A percentile compares a stretch with the other conserved stretches of the same genome.
Conservation (phyloP, 2,797 vertebrate species). For the Coregonus suidteri region DNA sequence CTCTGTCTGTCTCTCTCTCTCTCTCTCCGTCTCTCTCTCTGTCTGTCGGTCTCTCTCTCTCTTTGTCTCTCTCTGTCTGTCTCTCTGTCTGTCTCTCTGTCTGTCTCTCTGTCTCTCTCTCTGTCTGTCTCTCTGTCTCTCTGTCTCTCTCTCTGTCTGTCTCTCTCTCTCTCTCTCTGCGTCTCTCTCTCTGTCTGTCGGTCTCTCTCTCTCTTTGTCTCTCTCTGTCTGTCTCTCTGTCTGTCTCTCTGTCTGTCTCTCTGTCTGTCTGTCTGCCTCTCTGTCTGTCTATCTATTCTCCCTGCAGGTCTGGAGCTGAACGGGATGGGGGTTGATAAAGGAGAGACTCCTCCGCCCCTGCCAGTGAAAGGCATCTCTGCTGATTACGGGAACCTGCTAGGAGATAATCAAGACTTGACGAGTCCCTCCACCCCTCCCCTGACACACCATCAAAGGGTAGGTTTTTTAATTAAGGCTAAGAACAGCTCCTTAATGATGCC, state of each 20-base stretch:
- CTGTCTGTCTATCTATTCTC: slow-evolving; percentile 14
- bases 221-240: slow-evolving; percentile 70
- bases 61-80: too few relatives aligned
- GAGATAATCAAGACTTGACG: slow-evolving; percentile 83
- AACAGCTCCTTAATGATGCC: slow-evolving; percentile 56
- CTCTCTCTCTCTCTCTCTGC: too few relatives aligned
- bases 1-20: too few relatives aligned
- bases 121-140: too few relatives aligned
- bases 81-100: too few relatives aligned
- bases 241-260: background rate
- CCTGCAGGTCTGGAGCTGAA: slow-evolving; percentile 88
- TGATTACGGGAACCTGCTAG: slow-evolving; percentile 91
- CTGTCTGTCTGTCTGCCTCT: background rate
- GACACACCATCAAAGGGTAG: slow-evolving; percentile 89
- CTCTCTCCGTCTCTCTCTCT: too few relatives aligned
- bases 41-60: too few relatives aligned
- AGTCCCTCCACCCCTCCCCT: slow-evolving; percentile 81
- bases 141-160: too few relatives aligned
- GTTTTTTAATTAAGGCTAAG: slow-evolving; percentile 68
- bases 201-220: too few relatives aligned
- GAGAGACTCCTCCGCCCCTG: slow-evolving; percentile 89
- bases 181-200: too few relatives aligned
- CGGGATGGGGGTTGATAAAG: slow-evolving; percentile 80
- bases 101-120: too few relatives aligned
- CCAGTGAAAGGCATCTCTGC: slow-evolving; percentile 89